Percentiles rank a stretch among this genome's conserved stretches.
Evolutionary conservation across 2,113 vertebrate genomes (phyloP).

Genomic region (Nibea albiflora): DNA sequence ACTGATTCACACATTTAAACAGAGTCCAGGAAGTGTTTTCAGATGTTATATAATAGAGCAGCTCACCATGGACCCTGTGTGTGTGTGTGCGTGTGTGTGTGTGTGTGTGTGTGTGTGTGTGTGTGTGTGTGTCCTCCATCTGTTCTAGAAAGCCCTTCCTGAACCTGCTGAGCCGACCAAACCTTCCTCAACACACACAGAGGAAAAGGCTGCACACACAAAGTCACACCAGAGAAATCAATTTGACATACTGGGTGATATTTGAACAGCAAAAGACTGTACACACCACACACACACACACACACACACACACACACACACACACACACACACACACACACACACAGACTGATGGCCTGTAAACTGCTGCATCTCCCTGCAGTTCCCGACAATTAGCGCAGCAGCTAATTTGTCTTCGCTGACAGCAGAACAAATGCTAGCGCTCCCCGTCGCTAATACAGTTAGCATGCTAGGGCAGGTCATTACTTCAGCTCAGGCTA

Average conservation of each 20-base stretch:
- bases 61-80: constrained; percentile 14
- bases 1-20: no score
- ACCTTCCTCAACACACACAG: constrained; percentile 21
- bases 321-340: constrained; percentile 15
- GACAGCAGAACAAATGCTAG: constrained; percentile 65
- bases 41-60: constrained; percentile 17
- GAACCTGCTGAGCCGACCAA: constrained; percentile 67
- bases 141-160: constrained; percentile 75
- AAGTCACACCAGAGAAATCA: constrained; percentile 29
- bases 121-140: constrained; percentile 66
- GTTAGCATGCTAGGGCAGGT: background rate
- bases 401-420: constrained; percentile 65
- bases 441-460: background rate
- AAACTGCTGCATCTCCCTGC: constrained; percentile 19
- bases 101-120: constrained; percentile 50
- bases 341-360: constrained; percentile 6
- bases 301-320: background rate
- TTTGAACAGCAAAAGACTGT: background rate
- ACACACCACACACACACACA: constrained; percentile 36
- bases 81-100: constrained; percentile 46
- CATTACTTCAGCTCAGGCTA: background rate
- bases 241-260: constrained; percentile 45
- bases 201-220: background rate
- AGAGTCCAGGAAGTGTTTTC: constrained; percentile 15
- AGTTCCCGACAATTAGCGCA: constrained; percentile 59